These are phyloP conservation scores for Columbina picui DNA, from an alignment of 2,113 vertebrate genomes.

Conservation along the genomic window DNA sequence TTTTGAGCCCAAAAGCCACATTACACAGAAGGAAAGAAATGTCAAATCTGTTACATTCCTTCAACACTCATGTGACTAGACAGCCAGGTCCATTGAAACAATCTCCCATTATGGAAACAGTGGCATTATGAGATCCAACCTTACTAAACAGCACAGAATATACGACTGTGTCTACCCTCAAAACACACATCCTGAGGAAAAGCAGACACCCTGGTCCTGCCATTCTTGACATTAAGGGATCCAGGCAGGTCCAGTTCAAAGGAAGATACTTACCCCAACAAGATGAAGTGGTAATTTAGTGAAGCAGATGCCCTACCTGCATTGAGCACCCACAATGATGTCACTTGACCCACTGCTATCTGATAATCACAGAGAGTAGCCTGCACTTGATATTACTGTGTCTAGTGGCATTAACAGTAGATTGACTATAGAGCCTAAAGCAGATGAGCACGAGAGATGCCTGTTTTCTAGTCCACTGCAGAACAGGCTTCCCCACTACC, in stretches of 20 bases:
- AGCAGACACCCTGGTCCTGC: background rate
- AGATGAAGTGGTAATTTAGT: background rate
- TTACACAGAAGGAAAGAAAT: background rate
- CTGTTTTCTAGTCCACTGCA: background rate
- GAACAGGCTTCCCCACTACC: background rate
- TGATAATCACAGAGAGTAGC: background rate
- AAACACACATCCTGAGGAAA: background rate
- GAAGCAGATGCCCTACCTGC: background rate
- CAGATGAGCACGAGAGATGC: background rate
- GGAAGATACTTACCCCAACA: background rate
- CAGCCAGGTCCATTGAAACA: background rate
- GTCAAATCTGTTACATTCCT: background rate
- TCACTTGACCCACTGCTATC: background rate
- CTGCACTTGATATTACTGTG: background rate
- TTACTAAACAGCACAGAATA: background rate
- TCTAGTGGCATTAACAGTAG: background rate
- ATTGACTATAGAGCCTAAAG: background rate
- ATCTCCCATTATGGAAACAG: background rate
- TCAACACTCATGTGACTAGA: background rate
- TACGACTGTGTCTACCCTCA: background rate
- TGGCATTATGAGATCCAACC: background rate
- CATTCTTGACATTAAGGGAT: background rate
- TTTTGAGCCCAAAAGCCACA: background rate
- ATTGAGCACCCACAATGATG: background rate
- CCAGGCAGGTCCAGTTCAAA: background rate